Conservation (phyloP, 1,140 invertebrate genomes). For the Apolygus lucorum region DNA sequence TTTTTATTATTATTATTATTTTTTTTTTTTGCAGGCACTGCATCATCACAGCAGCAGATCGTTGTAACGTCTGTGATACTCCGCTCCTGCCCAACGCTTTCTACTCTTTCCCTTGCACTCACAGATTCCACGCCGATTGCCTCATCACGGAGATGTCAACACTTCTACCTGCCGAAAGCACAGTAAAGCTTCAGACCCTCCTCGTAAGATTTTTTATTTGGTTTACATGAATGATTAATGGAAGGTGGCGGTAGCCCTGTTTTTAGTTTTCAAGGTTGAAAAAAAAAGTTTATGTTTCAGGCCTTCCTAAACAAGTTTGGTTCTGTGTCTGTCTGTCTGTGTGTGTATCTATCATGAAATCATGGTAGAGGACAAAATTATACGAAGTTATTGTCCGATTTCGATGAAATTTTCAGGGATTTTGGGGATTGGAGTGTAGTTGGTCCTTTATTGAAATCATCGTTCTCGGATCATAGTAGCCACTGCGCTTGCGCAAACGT, state of each 20-base stretch:
- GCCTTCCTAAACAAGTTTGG: too few species aligned
- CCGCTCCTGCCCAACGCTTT: constrained; percentile 76
- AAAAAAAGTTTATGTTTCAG: too few species aligned
- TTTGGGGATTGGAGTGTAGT: too few species aligned
- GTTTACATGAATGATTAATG: background rate
- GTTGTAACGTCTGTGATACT: constrained; percentile 71
- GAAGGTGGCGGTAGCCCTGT: too few species aligned
- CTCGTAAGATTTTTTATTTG: constrained; percentile 40
- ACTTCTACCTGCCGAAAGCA: constrained; percentile 46
- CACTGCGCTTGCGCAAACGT: too few species aligned
- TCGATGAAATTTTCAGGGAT: too few species aligned
- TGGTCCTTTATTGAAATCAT: background rate
- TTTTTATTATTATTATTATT: too few species aligned
- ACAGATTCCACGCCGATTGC: constrained; percentile 91
- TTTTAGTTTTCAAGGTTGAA: constrained; percentile 3
- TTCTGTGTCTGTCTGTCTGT: too few species aligned
- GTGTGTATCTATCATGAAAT: too few species aligned
- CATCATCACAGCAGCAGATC: constrained; percentile 63
- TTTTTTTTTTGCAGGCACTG: constrained; percentile 49
- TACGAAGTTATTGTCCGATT: too few species aligned
- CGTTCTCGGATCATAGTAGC: background rate
- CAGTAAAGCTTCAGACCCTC: constrained; percentile 44
- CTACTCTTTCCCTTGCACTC: constrained; percentile 90
- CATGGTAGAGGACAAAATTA: too few species aligned
- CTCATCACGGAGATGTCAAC: constrained; percentile 70